Percentiles rank a stretch among this genome's conserved stretches.
Conservation (phyloP, 2,113 vertebrate genomes). For the Ranitomeya imitator region DNA sequence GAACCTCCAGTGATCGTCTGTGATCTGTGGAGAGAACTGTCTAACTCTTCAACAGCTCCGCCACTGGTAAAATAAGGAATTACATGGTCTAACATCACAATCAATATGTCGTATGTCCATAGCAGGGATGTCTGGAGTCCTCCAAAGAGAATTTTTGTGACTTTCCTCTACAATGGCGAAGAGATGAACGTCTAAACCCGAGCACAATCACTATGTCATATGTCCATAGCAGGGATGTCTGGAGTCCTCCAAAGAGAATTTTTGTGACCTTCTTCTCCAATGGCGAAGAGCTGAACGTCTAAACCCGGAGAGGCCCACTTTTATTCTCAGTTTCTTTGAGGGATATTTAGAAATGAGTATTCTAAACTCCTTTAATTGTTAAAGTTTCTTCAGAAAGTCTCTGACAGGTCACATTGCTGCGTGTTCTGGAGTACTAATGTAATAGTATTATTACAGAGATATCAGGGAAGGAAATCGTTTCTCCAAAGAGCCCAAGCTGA, state of each 20-base stretch:
- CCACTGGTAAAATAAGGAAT: background rate
- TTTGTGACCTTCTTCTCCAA: background rate
- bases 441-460: conserved; percentile 6
- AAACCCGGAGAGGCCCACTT: background rate
- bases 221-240: background rate
- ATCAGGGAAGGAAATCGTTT: conserved; percentile 8
- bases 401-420: background rate
- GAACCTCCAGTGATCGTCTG: background rate
- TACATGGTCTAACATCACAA: background rate
- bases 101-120: background rate
- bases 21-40: background rate
- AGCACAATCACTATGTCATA: background rate
- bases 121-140: background rate
- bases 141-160: background rate
- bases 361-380: background rate
- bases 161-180: background rate
- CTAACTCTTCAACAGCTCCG: background rate
- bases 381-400: background rate
- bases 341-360: background rate
- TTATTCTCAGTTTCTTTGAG: background rate
- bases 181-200: too few species aligned
- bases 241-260: background rate
- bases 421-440: background rate
- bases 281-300: background rate
- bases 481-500: background rate